These are phyloP conservation scores for Meloidogyne hapla DNA, from an alignment of 1,140 invertebrate genomes.

Conservation along the genomic window DNA sequence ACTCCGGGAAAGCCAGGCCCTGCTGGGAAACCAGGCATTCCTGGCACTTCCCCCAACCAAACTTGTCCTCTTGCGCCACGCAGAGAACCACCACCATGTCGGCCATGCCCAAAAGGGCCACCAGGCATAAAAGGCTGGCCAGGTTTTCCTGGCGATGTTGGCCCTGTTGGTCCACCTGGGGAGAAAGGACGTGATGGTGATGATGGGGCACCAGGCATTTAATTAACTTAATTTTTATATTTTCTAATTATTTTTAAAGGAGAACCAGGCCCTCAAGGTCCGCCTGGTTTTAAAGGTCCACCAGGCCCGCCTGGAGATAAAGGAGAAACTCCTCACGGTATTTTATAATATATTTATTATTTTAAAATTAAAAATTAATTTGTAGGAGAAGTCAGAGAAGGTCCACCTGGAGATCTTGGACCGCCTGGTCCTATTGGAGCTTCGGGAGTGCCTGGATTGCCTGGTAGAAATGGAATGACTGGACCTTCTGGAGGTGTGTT, in stretches of 20 bases:
- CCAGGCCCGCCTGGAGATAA: slow-evolving; percentile 64
- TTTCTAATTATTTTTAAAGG: slow-evolving; percentile 30
- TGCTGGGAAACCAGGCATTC: slow-evolving; percentile 56
- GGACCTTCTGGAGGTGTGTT: slow-evolving; percentile 55
- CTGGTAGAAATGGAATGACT: slow-evolving; percentile 61
- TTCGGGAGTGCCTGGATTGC: slow-evolving; percentile 59
- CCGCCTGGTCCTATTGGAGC: slow-evolving; percentile 61
- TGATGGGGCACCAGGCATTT: slow-evolving; percentile 55
- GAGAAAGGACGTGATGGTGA: slow-evolving; percentile 59
- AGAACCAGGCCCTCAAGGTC: slow-evolving; percentile 58
- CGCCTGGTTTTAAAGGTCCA: slow-evolving; percentile 54
- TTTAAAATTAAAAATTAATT: background rate
- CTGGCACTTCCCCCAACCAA: slow-evolving; percentile 60
- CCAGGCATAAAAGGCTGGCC: slow-evolving; percentile 64
- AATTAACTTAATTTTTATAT: background rate
- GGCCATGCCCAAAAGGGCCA: slow-evolving; percentile 62
- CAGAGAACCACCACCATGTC: slow-evolving; percentile 60
- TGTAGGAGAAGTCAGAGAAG: slow-evolving; percentile 59
- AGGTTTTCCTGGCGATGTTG: slow-evolving; percentile 59
- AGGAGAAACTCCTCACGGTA: slow-evolving; percentile 58
- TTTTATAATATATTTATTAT: background rate
- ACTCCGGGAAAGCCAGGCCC: slow-evolving; percentile 51
- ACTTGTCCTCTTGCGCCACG: slow-evolving; percentile 55
- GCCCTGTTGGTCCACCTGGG: slow-evolving; percentile 53
- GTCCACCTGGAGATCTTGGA: slow-evolving; percentile 60